Percentiles rank a stretch among this genome's conserved stretches.
phyloP scores from a whole-genome alignment of 1,140 invertebrate genomes.

The Leptonema lineaticorne region DNA sequence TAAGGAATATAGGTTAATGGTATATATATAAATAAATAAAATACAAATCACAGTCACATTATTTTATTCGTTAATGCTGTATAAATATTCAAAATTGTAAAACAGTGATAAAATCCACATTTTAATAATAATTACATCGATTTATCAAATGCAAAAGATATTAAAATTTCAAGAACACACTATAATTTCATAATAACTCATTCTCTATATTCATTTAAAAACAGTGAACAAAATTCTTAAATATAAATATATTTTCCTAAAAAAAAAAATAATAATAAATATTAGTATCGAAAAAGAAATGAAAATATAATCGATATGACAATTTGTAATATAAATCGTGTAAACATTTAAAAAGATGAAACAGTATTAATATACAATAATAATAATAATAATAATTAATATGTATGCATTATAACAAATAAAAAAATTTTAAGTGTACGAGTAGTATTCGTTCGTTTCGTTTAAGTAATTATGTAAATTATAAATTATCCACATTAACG shows the following conservation, averaged over 20 bases:
- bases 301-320: too few species aligned
- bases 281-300: too few species aligned
- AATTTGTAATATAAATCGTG: neutral
- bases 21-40: conserved; percentile 11
- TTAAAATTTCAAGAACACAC: conserved; percentile 33
- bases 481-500: too few species aligned
- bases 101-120: conserved; percentile 59
- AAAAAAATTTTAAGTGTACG: too few species aligned
- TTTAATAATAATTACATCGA: conserved; percentile 40
- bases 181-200: conserved; percentile 25
- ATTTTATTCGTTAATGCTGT: conserved; percentile 57
- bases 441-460: too few species aligned
- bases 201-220: conserved; percentile 13
- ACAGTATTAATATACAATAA: too few species aligned
- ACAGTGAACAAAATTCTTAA: conserved; percentile 7
- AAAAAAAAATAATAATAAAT: conserved; percentile 6
- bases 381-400: too few species aligned
- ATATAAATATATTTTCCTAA: neutral
- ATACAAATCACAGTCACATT: conserved; percentile 44
- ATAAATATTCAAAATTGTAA: conserved; percentile 61
- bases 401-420: too few species aligned
- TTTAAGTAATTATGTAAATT: too few species aligned
- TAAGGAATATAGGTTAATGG: too few species aligned
- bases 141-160: conserved; percentile 39
- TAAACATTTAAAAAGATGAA: conserved; percentile 9